Evolutionary conservation across 2,888 invertebrate genomes (phyloP), one percentile per base, ranked within the genome.

Genomic region (Pharmacophagus antenor): DNA sequence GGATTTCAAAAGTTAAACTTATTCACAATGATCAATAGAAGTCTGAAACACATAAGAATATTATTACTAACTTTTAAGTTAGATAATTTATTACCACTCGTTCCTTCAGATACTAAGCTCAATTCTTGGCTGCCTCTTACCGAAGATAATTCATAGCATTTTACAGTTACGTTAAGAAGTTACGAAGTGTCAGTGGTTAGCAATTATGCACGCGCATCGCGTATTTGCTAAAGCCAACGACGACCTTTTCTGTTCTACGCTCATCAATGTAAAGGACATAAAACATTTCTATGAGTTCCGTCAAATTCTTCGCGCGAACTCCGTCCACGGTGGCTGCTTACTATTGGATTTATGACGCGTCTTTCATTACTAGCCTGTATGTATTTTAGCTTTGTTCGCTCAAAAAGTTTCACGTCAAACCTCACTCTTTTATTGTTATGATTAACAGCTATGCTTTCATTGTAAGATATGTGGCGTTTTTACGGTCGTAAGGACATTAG

Each of bases 181-280:
- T 63, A 59, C 57, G 52, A 61, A 66, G 68, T 66, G 66, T 63
- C 62, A 65, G 63, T 46, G 50, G 60, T 53, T 48, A 54, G 67
- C 61, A 65, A 67, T 66, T 62, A 64, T 56, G 57, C 55, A 23
- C 55, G 54, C 51, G 52, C 31, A 51, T 55, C n/a, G 59, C 53
- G 37, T 37, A 52, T 61, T 23, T 44, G 47, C 53, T 56, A 37
- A 37, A 66, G 67, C 70, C 72, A n/a, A 15, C 69, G 73, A 63
- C 71, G 73, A 76, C 72, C 76, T 79, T 68, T 72, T 70, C 68
- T 69, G 70, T 76, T 77, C 73, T 66, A 80, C 70, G 76, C 77
- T 82, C 81, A 81, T 84, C 85, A 84, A 84, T 82, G 83, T 81
- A 78, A 79, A 78, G 76, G 79, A 76, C 82, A 82, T 83, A 82